These are phyloP conservation scores for Glareola pratincola DNA, from an alignment of 2,113 vertebrate genomes.

Conservation along the genomic window DNA sequence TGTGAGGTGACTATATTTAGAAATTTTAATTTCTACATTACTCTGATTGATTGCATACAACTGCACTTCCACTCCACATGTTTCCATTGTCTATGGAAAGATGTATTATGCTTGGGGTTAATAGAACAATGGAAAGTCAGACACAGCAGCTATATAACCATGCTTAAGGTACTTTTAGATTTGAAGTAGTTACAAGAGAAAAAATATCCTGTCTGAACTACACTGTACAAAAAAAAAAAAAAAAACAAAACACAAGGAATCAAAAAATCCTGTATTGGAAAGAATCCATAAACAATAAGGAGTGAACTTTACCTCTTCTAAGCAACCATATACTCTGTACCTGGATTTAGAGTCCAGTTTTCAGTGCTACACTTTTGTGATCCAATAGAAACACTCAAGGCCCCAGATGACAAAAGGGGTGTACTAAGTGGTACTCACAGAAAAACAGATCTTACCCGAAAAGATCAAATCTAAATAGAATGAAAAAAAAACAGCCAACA, in stretches of 20 bases:
- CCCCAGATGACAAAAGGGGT: accelerated
- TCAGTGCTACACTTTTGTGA: not conserved
- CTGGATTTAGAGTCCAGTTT: not conserved
- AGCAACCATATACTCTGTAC: not conserved
- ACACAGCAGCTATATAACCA: not conserved
- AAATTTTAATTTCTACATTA: no score
- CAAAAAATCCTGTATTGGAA: not conserved
- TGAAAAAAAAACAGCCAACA: not conserved
- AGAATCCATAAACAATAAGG: not conserved
- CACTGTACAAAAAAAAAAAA: not conserved
- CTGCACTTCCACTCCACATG: not conserved
- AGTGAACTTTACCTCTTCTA: not conserved
- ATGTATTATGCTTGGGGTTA: not conserved
- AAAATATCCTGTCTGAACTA: not conserved
- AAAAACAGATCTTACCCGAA: not conserved
- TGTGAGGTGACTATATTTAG: not conserved
- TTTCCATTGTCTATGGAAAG: not conserved
- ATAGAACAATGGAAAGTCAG: not conserved
- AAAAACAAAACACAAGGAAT: not conserved
- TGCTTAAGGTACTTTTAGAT: not conserved
- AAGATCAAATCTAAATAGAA: not conserved
- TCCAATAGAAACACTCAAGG: not conserved
- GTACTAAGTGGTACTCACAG: not conserved
- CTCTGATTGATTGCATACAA: not conserved
- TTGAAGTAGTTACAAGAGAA: not conserved